phyloP scores from a whole-genome alignment of 2,113 vertebrate genomes.

The Alligator mississippiensis region DNA sequence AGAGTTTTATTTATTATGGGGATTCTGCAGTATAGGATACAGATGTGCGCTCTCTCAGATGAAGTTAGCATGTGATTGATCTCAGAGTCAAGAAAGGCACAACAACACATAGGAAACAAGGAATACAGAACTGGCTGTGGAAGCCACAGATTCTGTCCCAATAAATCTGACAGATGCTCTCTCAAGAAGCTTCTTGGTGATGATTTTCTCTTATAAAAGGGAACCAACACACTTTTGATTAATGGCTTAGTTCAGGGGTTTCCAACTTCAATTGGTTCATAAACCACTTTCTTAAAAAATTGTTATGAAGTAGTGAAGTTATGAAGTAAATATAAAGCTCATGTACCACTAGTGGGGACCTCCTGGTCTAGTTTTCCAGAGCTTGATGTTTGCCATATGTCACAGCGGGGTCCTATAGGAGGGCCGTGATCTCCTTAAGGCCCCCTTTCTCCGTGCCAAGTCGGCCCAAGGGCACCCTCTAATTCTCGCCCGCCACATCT shows the following conservation, averaged over 20 bases:
- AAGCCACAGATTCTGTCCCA: slow-evolving; percentile 23
- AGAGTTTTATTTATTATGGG: neutral
- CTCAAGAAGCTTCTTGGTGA: neutral
- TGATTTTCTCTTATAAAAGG: neutral
- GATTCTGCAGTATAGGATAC: neutral
- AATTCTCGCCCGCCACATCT: too few relatives aligned
- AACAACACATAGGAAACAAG: neutral
- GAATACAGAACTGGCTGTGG: neutral
- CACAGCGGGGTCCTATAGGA: too few relatives aligned
- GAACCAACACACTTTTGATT: neutral
- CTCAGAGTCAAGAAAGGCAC: neutral
- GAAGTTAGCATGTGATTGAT: neutral
- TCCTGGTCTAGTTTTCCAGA: neutral
- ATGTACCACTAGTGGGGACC: neutral
- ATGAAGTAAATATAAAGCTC: neutral
- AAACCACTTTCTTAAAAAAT: neutral
- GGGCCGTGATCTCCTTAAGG: too few relatives aligned
- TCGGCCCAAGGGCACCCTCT: too few relatives aligned
- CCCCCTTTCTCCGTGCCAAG: too few relatives aligned
- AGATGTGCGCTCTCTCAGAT: neutral
- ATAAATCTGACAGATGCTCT: neutral
- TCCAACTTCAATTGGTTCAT: neutral
- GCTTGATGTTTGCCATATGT: neutral
- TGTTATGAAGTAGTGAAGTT: neutral
- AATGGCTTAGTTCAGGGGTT: neutral